These are phyloP conservation scores for Patella ulyssiponensis DNA, from an alignment of 2,888 invertebrate species.

Conservation along the genomic window DNA sequence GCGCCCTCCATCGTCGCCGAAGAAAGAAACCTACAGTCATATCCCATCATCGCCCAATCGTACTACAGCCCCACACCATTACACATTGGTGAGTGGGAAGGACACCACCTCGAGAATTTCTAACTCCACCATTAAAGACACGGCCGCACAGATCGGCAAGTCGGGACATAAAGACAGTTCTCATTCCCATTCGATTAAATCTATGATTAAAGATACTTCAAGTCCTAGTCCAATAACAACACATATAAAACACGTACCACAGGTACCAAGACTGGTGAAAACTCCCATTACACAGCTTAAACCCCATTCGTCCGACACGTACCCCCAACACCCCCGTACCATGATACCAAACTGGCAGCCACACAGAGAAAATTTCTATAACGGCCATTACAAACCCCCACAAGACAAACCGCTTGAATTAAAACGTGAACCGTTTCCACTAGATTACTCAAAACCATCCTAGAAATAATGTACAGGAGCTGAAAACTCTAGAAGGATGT, in stretches of 20 bases:
- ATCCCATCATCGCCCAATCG: background rate
- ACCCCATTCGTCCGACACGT: background rate
- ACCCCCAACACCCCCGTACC: background rate
- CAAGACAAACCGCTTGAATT: background rate
- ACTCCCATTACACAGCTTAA: background rate
- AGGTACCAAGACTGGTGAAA: background rate
- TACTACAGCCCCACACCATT: background rate
- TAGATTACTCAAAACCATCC: conserved; percentile 1
- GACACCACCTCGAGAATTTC: background rate
- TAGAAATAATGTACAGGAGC: background rate
- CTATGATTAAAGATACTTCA: background rate
- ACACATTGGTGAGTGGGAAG: background rate
- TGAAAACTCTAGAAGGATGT: no score
- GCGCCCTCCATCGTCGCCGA: background rate
- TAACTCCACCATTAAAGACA: background rate
- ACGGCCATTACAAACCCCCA: background rate
- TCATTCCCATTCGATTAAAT: background rate
- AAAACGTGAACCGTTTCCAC: background rate
- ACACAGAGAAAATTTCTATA: background rate
- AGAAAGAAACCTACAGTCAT: background rate
- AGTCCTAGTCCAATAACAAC: background rate
- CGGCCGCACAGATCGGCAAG: background rate
- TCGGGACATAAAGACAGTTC: background rate
- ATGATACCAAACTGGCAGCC: conserved; percentile 7
- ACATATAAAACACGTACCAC: conserved; percentile 3